phyloP scores from a whole-genome alignment of 2,113 vertebrate genomes.

The Psophia crepitans region DNA sequence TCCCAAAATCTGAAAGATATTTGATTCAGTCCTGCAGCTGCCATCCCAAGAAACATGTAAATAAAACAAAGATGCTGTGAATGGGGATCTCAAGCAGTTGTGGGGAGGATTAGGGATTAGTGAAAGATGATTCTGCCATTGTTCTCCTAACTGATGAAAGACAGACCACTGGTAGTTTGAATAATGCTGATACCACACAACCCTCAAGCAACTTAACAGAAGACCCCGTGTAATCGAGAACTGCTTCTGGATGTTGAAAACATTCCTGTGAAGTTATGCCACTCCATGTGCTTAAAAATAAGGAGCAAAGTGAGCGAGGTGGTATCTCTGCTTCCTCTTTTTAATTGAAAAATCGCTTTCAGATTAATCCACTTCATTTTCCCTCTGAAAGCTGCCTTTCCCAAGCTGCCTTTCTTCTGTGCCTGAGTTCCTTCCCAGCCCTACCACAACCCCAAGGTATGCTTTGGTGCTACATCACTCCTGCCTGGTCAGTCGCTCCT shows the following conservation, averaged over 20 bases:
- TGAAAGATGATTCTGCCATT: not conserved
- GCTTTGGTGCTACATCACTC: not conserved
- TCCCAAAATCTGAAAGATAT: not conserved
- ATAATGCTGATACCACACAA: not conserved
- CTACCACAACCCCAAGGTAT: not conserved
- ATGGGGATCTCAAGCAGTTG: not conserved
- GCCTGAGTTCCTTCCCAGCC: not conserved
- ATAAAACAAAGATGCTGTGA: not conserved
- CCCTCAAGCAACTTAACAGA: not conserved
- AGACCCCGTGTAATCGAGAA: not conserved
- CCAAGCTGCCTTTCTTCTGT: not conserved
- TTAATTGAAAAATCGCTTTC: not conserved
- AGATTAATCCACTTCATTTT: not conserved
- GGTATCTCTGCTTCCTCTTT: not conserved
- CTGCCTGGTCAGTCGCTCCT: not conserved
- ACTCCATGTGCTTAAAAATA: not conserved
- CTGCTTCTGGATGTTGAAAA: not conserved
- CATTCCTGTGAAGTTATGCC: not conserved
- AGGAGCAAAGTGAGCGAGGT: not conserved
- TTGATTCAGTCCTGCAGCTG: not conserved
- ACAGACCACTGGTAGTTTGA: not conserved
- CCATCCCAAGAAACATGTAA: slow-evolving; percentile 1
- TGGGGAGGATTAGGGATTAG: not conserved
- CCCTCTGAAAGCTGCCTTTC: not conserved
- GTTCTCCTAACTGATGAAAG: slow-evolving; percentile 12